A percentile compares a stretch with the other conserved stretches of the same genome.
These are phyloP conservation scores for Asteroscopus sphinx DNA, from an alignment of 2,888 invertebrate species.

Conservation along the genomic window DNA sequence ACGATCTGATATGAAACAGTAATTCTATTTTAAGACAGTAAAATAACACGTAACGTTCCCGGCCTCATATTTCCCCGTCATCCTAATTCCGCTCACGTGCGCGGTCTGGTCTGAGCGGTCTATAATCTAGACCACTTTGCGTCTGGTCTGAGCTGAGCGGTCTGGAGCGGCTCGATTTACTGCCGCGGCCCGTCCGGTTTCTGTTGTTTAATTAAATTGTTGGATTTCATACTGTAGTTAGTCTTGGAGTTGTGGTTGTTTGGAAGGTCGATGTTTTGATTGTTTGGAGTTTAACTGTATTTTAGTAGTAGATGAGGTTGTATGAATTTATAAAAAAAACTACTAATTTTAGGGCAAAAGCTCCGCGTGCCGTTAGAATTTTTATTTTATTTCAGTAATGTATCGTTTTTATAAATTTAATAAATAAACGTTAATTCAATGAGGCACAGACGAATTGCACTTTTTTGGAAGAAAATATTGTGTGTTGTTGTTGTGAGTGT, in stretches of 20 bases:
- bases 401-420: no score
- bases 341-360: no score
- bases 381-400: no score
- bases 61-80: constrained; percentile 17
- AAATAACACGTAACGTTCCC: constrained; percentile 20
- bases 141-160: constrained; percentile 2
- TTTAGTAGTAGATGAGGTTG: neutral
- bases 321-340: no score
- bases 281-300: constrained; percentile 14
- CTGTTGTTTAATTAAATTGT: constrained; percentile 47
- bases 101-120: constrained; percentile 25
- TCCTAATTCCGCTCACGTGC: constrained; percentile 34
- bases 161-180: constrained; percentile 29
- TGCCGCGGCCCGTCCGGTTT: constrained; percentile 19
- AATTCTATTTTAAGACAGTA: constrained; percentile 23
- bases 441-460: no score
- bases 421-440: no score
- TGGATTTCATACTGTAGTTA: constrained; percentile 21
- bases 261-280: constrained; percentile 22
- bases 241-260: constrained; percentile 27
- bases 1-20: neutral
- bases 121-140: constrained; percentile 46
- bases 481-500: no score
- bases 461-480: no score
- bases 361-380: no score